Conservation (phyloP, 2,797 vertebrate genomes). For the Myripristis murdjan region DNA sequence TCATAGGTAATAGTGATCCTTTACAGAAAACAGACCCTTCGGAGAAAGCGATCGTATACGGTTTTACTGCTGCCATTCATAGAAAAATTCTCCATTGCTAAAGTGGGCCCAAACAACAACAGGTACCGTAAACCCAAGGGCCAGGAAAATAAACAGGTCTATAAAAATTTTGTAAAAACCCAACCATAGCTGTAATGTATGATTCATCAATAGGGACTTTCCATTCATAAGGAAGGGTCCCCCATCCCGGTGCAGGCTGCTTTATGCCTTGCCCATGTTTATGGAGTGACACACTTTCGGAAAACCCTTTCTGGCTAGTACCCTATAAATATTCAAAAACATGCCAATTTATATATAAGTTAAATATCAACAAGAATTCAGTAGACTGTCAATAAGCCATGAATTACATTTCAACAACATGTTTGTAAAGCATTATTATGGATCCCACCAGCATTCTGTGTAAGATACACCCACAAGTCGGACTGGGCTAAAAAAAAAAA, state of each 20-base stretch:
- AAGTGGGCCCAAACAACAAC: constrained; percentile 51
- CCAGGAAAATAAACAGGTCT: constrained; percentile 63
- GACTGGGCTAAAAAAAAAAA: too few relatives aligned
- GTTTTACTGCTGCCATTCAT: constrained; percentile 67
- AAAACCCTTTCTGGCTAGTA: too few relatives aligned
- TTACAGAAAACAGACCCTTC: constrained; percentile 45
- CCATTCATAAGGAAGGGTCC: constrained; percentile 50
- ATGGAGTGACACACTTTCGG: constrained; percentile 67
- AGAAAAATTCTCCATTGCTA: constrained; percentile 40
- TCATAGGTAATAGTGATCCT: constrained; percentile 35
- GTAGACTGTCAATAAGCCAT: too few relatives aligned
- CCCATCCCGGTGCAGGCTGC: constrained; percentile 29
- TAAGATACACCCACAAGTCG: too few relatives aligned
- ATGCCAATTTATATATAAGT: too few relatives aligned
- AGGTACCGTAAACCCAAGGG: constrained; percentile 54
- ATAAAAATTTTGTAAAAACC: constrained; percentile 57
- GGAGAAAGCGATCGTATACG: constrained; percentile 11
- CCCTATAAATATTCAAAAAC: too few relatives aligned
- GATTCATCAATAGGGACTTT: constrained; percentile 72
- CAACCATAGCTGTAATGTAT: constrained; percentile 35
- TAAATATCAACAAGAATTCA: too few relatives aligned
- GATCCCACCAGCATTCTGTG: too few relatives aligned
- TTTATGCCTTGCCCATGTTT: constrained; percentile 68
- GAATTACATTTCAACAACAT: too few relatives aligned
- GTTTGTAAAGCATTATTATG: too few relatives aligned